Evolutionary conservation across 2,113 vertebrate genomes (phyloP).

Genomic region (Ptychochromis oligacanthus): DNA sequence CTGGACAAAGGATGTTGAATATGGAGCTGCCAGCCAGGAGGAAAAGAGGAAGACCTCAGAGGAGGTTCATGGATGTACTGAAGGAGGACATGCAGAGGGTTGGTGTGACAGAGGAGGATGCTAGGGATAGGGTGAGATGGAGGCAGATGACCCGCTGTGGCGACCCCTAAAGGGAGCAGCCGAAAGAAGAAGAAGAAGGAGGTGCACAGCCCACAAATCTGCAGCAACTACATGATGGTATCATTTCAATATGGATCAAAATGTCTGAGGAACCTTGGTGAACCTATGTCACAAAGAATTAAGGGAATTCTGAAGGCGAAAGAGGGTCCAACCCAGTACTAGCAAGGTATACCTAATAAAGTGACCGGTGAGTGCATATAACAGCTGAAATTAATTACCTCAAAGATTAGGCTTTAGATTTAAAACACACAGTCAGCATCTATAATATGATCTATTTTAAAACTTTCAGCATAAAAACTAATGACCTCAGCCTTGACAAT

Average conservation of each 20-base stretch:
- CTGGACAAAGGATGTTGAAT: too few species aligned
- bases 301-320: background rate
- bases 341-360: background rate
- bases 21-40: too few species aligned
- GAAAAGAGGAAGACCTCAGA: too few species aligned
- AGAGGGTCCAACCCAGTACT: background rate
- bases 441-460: background rate
- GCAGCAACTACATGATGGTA: background rate
- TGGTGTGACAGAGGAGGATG: too few species aligned
- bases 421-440: background rate
- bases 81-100: too few species aligned
- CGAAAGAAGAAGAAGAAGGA: too few species aligned
- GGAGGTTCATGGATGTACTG: too few species aligned
- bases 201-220: accelerated
- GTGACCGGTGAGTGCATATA: background rate
- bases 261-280: accelerated
- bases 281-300: accelerated
- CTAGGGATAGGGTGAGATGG: too few species aligned
- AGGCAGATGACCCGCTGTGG: too few species aligned
- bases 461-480: background rate
- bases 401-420: background rate
- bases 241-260: background rate
- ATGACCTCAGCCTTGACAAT: background rate
- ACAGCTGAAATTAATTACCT: background rate
- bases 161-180: too few species aligned